Percentiles rank a stretch among this genome's conserved stretches.
These are phyloP conservation scores for Gibbula magus DNA, from an alignment of 2,888 invertebrate genomes.

Conservation along the genomic window DNA sequence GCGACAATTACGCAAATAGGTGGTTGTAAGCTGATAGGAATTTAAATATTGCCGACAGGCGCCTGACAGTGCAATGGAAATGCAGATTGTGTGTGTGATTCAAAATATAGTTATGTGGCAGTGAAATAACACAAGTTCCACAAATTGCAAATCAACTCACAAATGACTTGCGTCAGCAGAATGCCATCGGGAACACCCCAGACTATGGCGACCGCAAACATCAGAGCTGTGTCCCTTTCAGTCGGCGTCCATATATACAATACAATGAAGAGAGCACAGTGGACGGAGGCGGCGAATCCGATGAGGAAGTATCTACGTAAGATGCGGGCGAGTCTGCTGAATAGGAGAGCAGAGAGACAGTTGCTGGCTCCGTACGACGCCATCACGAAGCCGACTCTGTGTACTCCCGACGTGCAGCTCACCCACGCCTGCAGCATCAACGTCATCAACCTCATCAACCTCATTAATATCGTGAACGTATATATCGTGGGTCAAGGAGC, in stretches of 20 bases:
- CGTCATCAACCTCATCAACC: no score
- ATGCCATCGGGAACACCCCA: slow-evolving; percentile 64
- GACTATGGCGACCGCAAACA: slow-evolving; percentile 53
- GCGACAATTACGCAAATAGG: no score
- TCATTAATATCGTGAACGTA: no score
- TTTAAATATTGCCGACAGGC: no score
- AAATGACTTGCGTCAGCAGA: slow-evolving; percentile 62
- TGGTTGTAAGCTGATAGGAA: no score
- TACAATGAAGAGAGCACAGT: slow-evolving; percentile 49
- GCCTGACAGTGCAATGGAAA: not conserved
- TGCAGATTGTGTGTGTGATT: no score
- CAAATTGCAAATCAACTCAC: slow-evolving; percentile 36
- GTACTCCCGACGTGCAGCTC: slow-evolving; percentile 62
- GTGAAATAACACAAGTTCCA: not conserved
- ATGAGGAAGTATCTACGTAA: slow-evolving; percentile 56
- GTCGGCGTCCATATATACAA: slow-evolving; percentile 54
- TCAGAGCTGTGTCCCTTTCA: slow-evolving; percentile 34
- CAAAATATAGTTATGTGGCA: not conserved
- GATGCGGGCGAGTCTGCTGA: slow-evolving; percentile 53
- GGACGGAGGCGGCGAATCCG: slow-evolving; percentile 46
- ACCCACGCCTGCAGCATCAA: slow-evolving; percentile 60
- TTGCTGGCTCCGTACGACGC: slow-evolving; percentile 59
- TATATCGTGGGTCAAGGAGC: no score
- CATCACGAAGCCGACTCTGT: slow-evolving; percentile 65
- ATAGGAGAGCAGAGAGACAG: slow-evolving; percentile 51